Base-by-base conservation (phyloP, 2,797 vertebrate genomes). In the Catharus ustulatus region DNA sequence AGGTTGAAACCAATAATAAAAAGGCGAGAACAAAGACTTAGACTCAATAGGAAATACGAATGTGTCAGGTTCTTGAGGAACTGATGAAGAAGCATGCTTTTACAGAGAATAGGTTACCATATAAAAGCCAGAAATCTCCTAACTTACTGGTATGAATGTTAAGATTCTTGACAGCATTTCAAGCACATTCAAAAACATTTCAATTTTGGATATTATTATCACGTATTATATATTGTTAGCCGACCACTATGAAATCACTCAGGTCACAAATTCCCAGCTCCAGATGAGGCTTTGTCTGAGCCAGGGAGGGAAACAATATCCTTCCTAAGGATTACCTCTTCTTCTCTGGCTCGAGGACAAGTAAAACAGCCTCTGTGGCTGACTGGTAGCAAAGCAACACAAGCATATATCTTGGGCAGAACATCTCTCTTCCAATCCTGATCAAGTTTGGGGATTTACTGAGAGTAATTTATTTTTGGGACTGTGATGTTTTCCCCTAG, bases 1-100 rank as follows among this genome's bases (percentile, higher is more conserved):
- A 94, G 95, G 92, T 93, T 91, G 93, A 95, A 97, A 94, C 49
- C 40, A 84, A 93, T 87, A 96, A 97, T 75, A 95, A 95, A 96
- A 96, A 94, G 91, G 94, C 40, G 30, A 92, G n/a, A 68, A 95
- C 69, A 95, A 80, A 82, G 90, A 94, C 93, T 84, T 89, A 80
- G 73, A 85, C 87, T 95, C 59, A 91, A 96, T 76, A 67, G 66
- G 49, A 96, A 94, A 92, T 43, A 84, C 1, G 46, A 96, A 94
- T 88, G 72, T 72, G 90, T 57, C 71, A 92, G 94, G 69, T 54
- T 69, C 77, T 77, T 84, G 59, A 94, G 62, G 87, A 61, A 34
- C 46, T 54, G 64, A 84, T 11, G 80, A 96, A 79, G 91, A 79
- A 90, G 66, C 45, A 72, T 22, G 88, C 57, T 90, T 95, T 95